These are phyloP conservation scores for Prionace glauca DNA, from an alignment of 2,797 vertebrate genomes.

Conservation along the genomic window DNA sequence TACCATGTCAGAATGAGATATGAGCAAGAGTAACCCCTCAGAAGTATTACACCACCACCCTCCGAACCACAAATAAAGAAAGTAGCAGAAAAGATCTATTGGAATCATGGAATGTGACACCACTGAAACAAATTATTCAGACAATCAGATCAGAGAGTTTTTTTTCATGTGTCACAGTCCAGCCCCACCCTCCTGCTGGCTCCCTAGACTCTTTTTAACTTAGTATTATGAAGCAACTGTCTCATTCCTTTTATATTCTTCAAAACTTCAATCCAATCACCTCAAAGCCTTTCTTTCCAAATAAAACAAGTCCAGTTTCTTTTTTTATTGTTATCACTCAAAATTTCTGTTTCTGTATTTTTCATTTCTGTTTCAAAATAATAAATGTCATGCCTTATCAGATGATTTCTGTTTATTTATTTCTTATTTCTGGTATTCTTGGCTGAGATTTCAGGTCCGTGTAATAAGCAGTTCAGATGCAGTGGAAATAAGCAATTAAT, in stretches of 20 bases:
- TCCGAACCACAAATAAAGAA: background rate
- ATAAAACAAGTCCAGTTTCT: background rate
- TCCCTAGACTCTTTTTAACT: background rate
- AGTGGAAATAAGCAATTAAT: background rate
- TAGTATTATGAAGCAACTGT: background rate
- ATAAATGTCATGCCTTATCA: background rate
- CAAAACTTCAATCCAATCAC: background rate
- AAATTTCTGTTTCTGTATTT: background rate
- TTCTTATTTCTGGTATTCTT: background rate
- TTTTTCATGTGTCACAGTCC: background rate
- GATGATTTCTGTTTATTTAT: background rate
- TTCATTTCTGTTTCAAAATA: too few relatives aligned
- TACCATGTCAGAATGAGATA: background rate
- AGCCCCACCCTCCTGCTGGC: background rate
- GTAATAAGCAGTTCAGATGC: background rate
- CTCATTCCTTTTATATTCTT: background rate
- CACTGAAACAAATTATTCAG: background rate
- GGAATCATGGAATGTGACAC: background rate
- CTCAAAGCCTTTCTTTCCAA: background rate
- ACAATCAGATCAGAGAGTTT: background rate
- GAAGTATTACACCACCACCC: too few relatives aligned
- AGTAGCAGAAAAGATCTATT: background rate
- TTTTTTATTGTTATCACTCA: background rate
- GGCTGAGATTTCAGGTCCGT: background rate
- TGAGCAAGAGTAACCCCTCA: background rate